Percentiles rank a stretch among this genome's conserved stretches.
These are phyloP conservation scores for Centropus bengalensis DNA, from an alignment of 2,113 vertebrate species.

Conservation along the genomic window DNA sequence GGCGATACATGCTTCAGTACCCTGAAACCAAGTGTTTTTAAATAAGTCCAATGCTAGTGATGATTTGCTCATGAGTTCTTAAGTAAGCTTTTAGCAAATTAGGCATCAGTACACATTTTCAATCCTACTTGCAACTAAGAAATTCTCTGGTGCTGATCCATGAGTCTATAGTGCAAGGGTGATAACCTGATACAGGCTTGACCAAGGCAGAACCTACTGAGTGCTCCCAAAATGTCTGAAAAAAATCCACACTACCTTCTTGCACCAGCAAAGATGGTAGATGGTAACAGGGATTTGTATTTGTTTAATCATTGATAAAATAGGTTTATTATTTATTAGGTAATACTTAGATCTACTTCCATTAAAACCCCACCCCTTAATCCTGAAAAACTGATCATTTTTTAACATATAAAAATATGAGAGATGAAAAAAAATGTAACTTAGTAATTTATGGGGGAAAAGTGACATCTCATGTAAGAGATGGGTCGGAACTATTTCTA, in stretches of 20 bases:
- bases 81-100: not conserved
- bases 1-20: not conserved
- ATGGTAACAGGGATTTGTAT: not conserved
- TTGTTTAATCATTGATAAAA: not conserved
- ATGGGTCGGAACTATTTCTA: not conserved
- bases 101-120: not conserved
- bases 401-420: not conserved
- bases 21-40: not conserved
- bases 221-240: not conserved
- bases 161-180: not conserved
- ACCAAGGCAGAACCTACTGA: not conserved
- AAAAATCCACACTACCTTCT: not conserved
- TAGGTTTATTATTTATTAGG: not conserved
- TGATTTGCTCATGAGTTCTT: not conserved
- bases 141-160: not conserved
- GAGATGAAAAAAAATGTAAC: not conserved
- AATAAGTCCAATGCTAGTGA: not conserved
- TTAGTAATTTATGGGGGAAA: not conserved
- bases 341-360: not conserved
- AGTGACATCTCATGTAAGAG: not conserved
- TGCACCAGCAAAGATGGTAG: not conserved
- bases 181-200: not conserved
- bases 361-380: not conserved
- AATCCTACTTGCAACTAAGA: not conserved
- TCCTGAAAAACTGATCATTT: not conserved